A percentile compares a stretch with the other conserved stretches of the same genome.
Evolutionary conservation across 2,797 vertebrate genomes (phyloP).

Genomic region (Caiman crocodilus): DNA sequence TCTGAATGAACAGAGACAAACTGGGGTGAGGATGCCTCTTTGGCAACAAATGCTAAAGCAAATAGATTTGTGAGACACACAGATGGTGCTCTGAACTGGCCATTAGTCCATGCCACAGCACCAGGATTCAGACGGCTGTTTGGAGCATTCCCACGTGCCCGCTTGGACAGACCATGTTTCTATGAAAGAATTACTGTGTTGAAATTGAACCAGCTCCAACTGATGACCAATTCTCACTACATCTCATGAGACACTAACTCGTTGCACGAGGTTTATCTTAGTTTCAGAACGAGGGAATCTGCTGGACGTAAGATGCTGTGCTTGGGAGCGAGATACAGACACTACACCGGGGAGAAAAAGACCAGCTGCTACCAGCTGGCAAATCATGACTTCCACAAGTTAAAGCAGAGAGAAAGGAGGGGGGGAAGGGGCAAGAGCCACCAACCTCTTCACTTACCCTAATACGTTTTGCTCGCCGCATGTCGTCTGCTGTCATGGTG

Average conservation of each 20-base stretch:
- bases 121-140: neutral
- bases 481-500: constrained; percentile 91
- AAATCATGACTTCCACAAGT: neutral
- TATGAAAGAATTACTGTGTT: constrained; percentile 6
- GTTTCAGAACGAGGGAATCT: neutral
- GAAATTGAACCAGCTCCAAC: neutral
- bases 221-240: neutral
- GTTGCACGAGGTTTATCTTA: neutral
- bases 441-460: constrained; percentile 80
- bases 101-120: constrained; percentile 1
- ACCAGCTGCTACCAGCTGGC: constrained; percentile 12
- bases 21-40: neutral
- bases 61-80: neutral
- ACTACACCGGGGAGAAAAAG: neutral
- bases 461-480: constrained; percentile 94
- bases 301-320: neutral
- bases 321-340: neutral
- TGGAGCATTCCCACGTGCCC: neutral
- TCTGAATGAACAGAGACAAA: neutral
- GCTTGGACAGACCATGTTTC: neutral
- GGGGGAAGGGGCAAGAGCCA: neutral
- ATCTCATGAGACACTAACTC: neutral
- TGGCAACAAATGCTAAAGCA: neutral
- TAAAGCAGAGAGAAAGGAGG: neutral
- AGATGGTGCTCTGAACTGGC: constrained; percentile 24